These are phyloP conservation scores for Seira musarum DNA, from an alignment of 2,888 invertebrate species.

Conservation along the genomic window DNA sequence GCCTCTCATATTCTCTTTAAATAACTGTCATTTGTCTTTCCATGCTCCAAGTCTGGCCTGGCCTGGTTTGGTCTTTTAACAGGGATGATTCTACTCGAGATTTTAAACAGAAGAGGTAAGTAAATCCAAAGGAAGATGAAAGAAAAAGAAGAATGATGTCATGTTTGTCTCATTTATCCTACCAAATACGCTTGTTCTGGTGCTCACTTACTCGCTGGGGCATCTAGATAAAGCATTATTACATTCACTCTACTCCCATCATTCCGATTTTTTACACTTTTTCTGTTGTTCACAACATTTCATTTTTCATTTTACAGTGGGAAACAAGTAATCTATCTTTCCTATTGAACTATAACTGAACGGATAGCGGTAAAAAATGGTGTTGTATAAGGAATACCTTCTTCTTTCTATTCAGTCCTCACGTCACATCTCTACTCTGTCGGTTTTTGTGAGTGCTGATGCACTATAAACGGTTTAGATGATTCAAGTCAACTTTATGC, in stretches of 20 bases:
- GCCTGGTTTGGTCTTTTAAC: background rate
- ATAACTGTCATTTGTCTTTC: conserved; percentile 54
- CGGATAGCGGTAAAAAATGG: no score
- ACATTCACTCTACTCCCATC: background rate
- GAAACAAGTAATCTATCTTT: conserved; percentile 32
- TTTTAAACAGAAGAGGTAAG: background rate
- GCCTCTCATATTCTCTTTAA: conserved; percentile 42
- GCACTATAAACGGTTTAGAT: conserved; percentile 44
- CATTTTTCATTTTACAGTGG: conserved; percentile 49
- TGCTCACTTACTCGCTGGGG: no score
- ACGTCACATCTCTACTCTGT: background rate
- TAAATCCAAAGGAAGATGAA: no score
- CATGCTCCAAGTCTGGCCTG: background rate
- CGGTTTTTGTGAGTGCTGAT: no score
- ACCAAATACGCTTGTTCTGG: background rate
- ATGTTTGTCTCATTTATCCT: background rate
- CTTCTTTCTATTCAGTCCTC: no score
- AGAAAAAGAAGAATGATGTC: background rate
- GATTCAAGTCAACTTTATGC: conserved; percentile 50
- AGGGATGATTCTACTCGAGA: background rate
- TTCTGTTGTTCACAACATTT: conserved; percentile 41
- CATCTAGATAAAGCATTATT: background rate
- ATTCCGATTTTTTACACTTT: conserved; percentile 12
- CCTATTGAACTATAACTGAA: no score
- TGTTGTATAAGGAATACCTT: no score